Evolutionary conservation across 2,888 invertebrate species (phyloP), one percentile per base, ranked within the genome.

Genomic region (Sesia bembeciformis): DNA sequence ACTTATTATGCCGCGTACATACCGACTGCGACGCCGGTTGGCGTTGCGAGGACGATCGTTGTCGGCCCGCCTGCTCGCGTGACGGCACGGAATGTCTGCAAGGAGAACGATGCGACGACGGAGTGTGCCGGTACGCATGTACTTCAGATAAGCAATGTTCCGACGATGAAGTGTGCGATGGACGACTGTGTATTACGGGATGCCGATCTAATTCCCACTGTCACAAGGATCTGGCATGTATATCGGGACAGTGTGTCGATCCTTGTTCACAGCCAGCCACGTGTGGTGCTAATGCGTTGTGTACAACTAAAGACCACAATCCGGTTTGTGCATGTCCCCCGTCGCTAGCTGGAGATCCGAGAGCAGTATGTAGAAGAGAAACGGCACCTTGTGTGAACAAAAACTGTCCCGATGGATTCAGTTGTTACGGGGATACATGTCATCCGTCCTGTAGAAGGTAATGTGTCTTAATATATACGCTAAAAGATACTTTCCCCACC

Each of bases 111-210:
- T 96, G 96, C 65, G 81, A 84, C 64, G 74, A 88, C 63, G 96
- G 96, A 53, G 92, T 96, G 3, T 97, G 97, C 71, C 95, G 95
- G 63, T 94, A 96, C 0, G 90, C 96, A 3, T 97, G 97, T 68
- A 92, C 95, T 53, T 92, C 93, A 54, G 96, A 97, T 71, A 94
- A 94, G 62, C 97, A 97, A 70, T 97, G 97, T 66, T 92, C 95
- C 53, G 94, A 93, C 63, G 96, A 95, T 43, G 97, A 97, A 84
- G 93, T 97, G 54, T 97, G 97, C 68, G 93, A 96, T 71, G 94
- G 94, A 40, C 88, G 96, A 40, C 91, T 94, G 56, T 97, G 97
- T 72, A 83, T 92, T 5, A 90, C 92, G 49, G 97, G 97, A 51
- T 97, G 97, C 74, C 92, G 96, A 69, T 93, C 94, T 5, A 92